These are phyloP conservation scores for Corythoichthys haematopterus DNA, from an alignment of 2,113 vertebrate species.

Conservation along the genomic window DNA sequence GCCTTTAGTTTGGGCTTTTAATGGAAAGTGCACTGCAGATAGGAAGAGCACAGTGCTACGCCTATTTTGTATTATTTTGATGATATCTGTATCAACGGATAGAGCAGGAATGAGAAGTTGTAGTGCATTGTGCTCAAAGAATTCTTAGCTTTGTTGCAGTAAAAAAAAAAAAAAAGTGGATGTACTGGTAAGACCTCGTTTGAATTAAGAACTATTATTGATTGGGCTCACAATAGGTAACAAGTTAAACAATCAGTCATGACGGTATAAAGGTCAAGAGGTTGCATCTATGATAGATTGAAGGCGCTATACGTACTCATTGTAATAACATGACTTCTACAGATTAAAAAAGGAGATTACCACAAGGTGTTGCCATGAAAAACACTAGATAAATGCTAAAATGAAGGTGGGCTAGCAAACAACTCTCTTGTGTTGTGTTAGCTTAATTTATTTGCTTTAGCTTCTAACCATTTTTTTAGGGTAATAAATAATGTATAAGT, in stretches of 20 bases:
- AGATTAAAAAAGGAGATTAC: background rate
- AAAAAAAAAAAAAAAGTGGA: slow-evolving; percentile 6
- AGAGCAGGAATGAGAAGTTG: background rate
- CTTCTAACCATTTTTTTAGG: background rate
- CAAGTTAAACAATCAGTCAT: background rate
- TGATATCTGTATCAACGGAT: slow-evolving; percentile 11
- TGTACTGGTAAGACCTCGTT: slow-evolving; percentile 21
- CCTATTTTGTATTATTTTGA: slow-evolving; percentile 13
- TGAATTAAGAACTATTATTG: slow-evolving; percentile 15
- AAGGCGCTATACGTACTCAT: background rate
- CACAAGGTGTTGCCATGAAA: background rate
- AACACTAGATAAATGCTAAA: background rate
- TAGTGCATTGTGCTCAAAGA: slow-evolving; percentile 19
- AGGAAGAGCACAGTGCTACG: slow-evolving; percentile 6
- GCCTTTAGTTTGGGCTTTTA: slow-evolving; percentile 21
- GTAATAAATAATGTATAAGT: slow-evolving; percentile 21
- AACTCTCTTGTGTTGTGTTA: background rate
- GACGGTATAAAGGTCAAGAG: background rate
- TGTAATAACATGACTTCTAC: background rate
- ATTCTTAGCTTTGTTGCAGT: slow-evolving; percentile 16
- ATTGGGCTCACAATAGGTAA: slow-evolving; percentile 4
- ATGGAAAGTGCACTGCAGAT: slow-evolving; percentile 24
- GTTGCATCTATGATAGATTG: background rate
- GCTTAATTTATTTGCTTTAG: background rate
- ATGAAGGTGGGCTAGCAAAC: background rate